Conservation (phyloP, 2,888 invertebrate genomes). For the Palloptera scutellata region DNA sequence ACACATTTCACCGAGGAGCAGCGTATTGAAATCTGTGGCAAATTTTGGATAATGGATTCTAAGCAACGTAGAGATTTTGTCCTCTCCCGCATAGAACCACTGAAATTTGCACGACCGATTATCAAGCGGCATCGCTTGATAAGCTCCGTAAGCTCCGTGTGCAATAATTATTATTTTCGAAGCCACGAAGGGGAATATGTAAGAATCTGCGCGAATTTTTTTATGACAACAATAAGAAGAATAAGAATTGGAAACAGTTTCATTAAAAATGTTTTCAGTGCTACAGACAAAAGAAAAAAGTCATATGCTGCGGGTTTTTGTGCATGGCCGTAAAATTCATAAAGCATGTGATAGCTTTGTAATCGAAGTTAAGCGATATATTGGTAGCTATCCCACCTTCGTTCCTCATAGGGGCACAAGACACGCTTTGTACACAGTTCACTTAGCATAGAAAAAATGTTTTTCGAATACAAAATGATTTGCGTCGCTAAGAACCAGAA, state of each 20-base stretch:
- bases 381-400: constrained; percentile 42
- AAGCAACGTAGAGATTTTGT: constrained; percentile 43
- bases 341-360: constrained; percentile 36
- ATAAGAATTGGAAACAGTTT: too few relatives aligned
- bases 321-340: not conserved
- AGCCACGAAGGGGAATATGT: too few relatives aligned
- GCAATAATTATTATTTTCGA: too few relatives aligned
- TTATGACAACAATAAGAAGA: too few relatives aligned
- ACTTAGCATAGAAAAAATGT: constrained; percentile 40
- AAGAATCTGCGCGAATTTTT: too few relatives aligned
- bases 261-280: too few relatives aligned
- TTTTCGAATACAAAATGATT: constrained; percentile 38
- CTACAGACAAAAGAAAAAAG: too few relatives aligned
- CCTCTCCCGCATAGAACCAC: constrained; percentile 39
- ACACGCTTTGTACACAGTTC: constrained; percentile 40
- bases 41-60: constrained; percentile 42
- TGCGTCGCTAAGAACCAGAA: constrained; percentile 29
- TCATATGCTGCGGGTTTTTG: too few relatives aligned
- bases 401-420: constrained; percentile 40
- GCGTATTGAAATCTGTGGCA: constrained; percentile 40
- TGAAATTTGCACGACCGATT: constrained; percentile 35
- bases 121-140: constrained; percentile 15
- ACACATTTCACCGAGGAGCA: constrained; percentile 40
- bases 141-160: too few relatives aligned
- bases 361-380: constrained; percentile 36